A percentile compares a stretch with the other conserved stretches of the same genome.
Evolutionary conservation across 2,113 vertebrate genomes (phyloP).

Genomic region (Capreolus pygargus): DNA sequence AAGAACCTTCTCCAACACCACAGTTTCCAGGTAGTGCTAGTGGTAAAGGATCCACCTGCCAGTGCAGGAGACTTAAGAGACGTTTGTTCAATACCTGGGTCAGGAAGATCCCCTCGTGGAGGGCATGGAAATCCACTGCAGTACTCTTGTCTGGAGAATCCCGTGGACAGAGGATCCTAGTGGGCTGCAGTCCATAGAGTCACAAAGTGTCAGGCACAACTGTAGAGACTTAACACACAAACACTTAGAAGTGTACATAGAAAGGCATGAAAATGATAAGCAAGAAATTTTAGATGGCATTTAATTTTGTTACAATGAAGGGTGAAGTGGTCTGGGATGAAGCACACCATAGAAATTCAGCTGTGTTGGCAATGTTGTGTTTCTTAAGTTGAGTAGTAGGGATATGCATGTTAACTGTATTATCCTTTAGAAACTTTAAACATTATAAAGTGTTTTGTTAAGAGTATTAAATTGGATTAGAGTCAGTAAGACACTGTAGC

Average conservation of each 20-base stretch:
- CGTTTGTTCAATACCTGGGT: not conserved
- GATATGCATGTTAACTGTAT: not conserved
- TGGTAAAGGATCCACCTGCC: not conserved
- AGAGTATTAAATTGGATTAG: not conserved
- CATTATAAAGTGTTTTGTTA: not conserved
- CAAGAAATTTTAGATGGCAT: not conserved
- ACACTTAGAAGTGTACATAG: not conserved
- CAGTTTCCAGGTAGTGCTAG: not conserved
- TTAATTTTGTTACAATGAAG: not conserved
- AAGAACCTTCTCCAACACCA: not conserved
- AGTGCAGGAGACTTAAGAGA: not conserved
- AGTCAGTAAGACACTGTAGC: not conserved
- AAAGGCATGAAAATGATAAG: not conserved
- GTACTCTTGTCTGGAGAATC: not conserved
- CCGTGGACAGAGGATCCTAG: not conserved
- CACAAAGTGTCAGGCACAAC: not conserved
- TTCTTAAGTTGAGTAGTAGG: not conserved
- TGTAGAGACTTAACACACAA: not conserved
- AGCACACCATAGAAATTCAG: not conserved
- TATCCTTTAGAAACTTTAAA: not conserved
- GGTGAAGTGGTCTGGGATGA: not conserved
- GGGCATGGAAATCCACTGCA: not conserved
- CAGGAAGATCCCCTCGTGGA: not conserved
- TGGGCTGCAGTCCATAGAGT: not conserved
- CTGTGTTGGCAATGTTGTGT: not conserved